Conservation (phyloP, 2,888 invertebrate species). For the Clunio marinus region DNA sequence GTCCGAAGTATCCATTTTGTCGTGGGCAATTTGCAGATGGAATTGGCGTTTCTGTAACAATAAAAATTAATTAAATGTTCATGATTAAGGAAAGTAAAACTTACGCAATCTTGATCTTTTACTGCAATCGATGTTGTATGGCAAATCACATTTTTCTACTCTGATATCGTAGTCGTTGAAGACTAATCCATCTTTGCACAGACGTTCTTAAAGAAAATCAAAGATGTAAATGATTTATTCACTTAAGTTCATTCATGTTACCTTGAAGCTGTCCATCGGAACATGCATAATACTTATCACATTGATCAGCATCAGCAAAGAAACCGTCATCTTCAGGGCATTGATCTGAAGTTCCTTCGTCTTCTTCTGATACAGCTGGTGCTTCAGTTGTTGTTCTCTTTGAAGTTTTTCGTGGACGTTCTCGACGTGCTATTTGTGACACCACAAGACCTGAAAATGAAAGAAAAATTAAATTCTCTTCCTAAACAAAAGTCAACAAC, state of each 20-base stretch:
- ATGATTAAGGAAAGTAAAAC: conserved; percentile 47
- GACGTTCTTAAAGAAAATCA: conserved; percentile 63
- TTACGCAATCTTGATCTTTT: conserved; percentile 74
- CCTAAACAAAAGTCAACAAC: neutral
- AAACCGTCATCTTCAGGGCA: conserved; percentile 80
- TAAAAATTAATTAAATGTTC: conserved; percentile 42
- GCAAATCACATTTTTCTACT: conserved; percentile 82
- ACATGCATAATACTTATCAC: conserved; percentile 84
- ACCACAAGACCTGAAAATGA: conserved; percentile 19
- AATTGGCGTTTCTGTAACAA: conserved; percentile 62
- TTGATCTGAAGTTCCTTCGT: conserved; percentile 59
- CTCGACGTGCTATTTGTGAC: conserved; percentile 20
- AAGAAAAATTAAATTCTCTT: conserved; percentile 1
- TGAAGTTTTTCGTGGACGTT: neutral
- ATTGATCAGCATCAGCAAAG: conserved; percentile 80
- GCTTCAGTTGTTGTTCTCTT: conserved; percentile 42
- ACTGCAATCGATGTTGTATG: conserved; percentile 79
- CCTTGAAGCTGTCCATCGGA: conserved; percentile 49
- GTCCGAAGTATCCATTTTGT: conserved; percentile 82
- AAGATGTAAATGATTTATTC: too few relatives aligned
- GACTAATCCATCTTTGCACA: conserved; percentile 85
- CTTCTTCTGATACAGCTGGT: conserved; percentile 45
- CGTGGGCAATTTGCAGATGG: conserved; percentile 71
- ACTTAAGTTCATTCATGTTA: too few relatives aligned
- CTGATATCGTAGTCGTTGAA: conserved; percentile 76